Conservation (phyloP, 1,140 invertebrate species). For the Drosophila eugracilis region DNA sequence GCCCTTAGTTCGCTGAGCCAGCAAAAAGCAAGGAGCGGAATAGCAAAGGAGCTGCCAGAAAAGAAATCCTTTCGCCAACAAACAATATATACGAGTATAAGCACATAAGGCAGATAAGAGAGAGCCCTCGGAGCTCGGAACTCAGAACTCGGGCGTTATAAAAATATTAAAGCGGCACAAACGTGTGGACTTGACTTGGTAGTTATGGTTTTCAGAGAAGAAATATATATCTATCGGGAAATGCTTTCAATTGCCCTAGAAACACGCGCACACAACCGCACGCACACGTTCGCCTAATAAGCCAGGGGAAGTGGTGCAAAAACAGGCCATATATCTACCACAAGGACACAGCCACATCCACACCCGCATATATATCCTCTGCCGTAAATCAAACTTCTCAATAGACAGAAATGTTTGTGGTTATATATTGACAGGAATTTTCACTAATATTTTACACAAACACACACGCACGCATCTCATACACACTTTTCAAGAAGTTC, state of each 20-base stretch:
- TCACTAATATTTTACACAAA: slow-evolving; percentile 49
- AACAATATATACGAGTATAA: slow-evolving; percentile 9
- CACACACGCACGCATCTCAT: slow-evolving; percentile 1
- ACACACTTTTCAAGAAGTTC: neutral
- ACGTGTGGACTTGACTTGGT: slow-evolving; percentile 32
- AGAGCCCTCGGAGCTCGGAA: neutral
- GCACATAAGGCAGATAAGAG: slow-evolving; percentile 42
- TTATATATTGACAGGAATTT: slow-evolving; percentile 60
- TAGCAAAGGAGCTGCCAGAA: neutral
- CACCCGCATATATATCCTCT: slow-evolving; percentile 8
- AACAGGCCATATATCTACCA: slow-evolving; percentile 21
- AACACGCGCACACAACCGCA: slow-evolving; percentile 38
- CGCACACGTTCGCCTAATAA: slow-evolving; percentile 36
- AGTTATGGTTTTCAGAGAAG: slow-evolving; percentile 38
- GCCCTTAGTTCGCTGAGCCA: slow-evolving; percentile 16
- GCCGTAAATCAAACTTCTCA: slow-evolving; percentile 66
- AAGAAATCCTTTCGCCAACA: slow-evolving; percentile 24
- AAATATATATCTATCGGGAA: slow-evolving; percentile 17
- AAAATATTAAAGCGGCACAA: slow-evolving; percentile 53
- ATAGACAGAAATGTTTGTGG: slow-evolving; percentile 58
- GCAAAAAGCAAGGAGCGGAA: slow-evolving; percentile 5
- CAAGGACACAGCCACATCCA: slow-evolving; percentile 19
- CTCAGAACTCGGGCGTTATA: too few relatives aligned
- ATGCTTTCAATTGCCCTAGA: slow-evolving; percentile 45
- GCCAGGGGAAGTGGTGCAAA: slow-evolving; percentile 17